Base-by-base conservation (phyloP, 2,888 invertebrate species). In the Clistopyga incitator region DNA sequence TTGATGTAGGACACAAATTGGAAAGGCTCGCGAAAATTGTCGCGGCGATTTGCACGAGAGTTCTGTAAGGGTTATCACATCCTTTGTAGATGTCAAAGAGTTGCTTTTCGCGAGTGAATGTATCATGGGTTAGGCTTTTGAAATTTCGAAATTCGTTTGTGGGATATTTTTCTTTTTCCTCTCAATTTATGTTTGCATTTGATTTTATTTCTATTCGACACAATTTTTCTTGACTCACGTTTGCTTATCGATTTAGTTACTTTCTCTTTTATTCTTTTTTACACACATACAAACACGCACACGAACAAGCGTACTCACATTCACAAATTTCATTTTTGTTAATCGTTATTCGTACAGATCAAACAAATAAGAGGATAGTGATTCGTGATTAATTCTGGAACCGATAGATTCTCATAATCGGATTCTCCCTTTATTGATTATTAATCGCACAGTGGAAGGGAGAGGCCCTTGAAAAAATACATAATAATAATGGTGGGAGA, bases 241-340 rank as follows among this genome's bases (percentile, higher is more conserved):
- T 82, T 78, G 82, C 78, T 82, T 82, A 47, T 54, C 64, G 42
- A 75, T 79, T 70, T 18, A 54, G 70, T 74, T 50, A 8, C 70
- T 68, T 74, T 45, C 61, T 78, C 11, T 11, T 74, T 54, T 20
- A 61, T 50, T 50, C 20, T 29, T 34, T 71, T 1, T 64, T 23
- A 29, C 10, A 29, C 10, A 29, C 42, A 23, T 56, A 6, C 23
- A 20, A 18, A 72, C 34, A 70, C 78, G 52, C 52, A 70, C 64
- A 76, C 45, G 45, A 25, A 59, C 38, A n/a, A 34, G 64, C 45
- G 45, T 25, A 59, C 38, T 10, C 50, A 38, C 38, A 70, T 38
- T 65, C 70, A 65, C 50, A 45, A 23, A 76, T 52, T 18, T 61
- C 34, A 47, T 50, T 61, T 47, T 61, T 59, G 15, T 61, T 61